Conservation (phyloP, 2,113 vertebrate genomes). For the Solea senegalensis region DNA sequence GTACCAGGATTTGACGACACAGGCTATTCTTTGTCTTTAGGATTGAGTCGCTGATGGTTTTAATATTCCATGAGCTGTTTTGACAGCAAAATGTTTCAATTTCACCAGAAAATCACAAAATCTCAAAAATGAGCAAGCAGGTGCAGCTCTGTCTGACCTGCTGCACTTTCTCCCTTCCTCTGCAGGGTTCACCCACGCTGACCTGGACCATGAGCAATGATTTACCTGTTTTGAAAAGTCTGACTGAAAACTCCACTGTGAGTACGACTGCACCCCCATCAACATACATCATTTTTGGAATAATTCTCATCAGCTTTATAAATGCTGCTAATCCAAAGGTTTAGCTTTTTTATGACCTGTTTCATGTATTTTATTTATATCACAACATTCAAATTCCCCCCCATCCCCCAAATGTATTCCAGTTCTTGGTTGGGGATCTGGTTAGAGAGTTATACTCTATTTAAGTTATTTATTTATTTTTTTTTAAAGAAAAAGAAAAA, state of each 20-base stretch:
- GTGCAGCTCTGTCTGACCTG: constrained; percentile 7
- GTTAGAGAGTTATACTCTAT: too few species aligned
- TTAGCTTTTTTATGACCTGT: too few species aligned
- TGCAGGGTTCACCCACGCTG: constrained; percentile 73
- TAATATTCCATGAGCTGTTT: background rate
- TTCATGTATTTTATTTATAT: too few species aligned
- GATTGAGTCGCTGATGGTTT: background rate
- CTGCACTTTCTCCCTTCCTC: constrained; percentile 14
- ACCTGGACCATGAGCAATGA: constrained; percentile 92
- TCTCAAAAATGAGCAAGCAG: background rate
- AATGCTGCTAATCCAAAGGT: too few species aligned
- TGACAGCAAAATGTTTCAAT: background rate
- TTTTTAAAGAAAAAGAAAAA: too few species aligned
- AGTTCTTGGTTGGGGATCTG: too few species aligned
- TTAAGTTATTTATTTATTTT: too few species aligned
- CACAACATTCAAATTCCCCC: too few species aligned
- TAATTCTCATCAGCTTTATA: too few species aligned
- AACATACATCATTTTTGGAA: too few species aligned
- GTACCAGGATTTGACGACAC: background rate
- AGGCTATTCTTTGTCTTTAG: background rate
- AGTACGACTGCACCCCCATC: constrained; percentile 59
- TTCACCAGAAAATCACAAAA: background rate
- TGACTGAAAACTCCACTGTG: constrained; percentile 88
- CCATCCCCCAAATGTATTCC: too few species aligned
- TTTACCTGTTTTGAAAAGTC: constrained; percentile 86